phyloP scores from a whole-genome alignment of 1,140 invertebrate genomes.

The Hestina assimilis region DNA sequence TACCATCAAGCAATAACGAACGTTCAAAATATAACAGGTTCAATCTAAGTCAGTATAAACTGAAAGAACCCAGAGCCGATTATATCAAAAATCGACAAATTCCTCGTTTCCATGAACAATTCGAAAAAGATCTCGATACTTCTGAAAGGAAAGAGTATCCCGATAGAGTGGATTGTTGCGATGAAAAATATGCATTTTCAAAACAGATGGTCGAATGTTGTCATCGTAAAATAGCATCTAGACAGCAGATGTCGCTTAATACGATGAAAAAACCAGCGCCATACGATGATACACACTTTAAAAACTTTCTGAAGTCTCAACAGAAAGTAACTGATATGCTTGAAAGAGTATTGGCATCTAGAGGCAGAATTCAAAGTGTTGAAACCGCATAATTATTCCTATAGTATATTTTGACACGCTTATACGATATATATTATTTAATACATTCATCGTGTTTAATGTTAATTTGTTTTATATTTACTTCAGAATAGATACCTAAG shows the following conservation, averaged over 20 bases:
- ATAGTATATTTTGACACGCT: not conserved
- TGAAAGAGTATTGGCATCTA: constrained; percentile 51
- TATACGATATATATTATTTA: not conserved
- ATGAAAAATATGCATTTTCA: constrained; percentile 22
- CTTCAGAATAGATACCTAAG: no score
- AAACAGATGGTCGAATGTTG: constrained; percentile 31
- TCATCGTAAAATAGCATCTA: constrained; percentile 36
- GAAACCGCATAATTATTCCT: constrained; percentile 37
- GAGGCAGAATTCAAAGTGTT: constrained; percentile 39
- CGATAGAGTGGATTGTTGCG: constrained; percentile 32
- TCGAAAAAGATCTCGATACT: constrained; percentile 31
- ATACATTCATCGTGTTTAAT: no score
- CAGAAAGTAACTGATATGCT: constrained; percentile 67
- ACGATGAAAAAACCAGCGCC: constrained; percentile 36
- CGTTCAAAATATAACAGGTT: constrained; percentile 24
- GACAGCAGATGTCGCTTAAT: constrained; percentile 43
- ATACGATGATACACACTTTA: constrained; percentile 54
- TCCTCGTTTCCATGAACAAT: constrained; percentile 48
- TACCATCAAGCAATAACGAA: constrained; percentile 19
- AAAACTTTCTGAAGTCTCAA: constrained; percentile 60
- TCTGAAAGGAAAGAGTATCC: constrained; percentile 1
- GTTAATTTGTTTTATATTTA: no score
- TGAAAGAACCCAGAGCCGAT: not conserved
- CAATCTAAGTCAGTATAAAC: constrained; percentile 8
- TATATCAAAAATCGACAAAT: constrained; percentile 5